A percentile compares a stretch with the other conserved stretches of the same genome.
Evolutionary conservation across 2,113 vertebrate genomes (phyloP).

Genomic region (Poeciliopsis prolifica): DNA sequence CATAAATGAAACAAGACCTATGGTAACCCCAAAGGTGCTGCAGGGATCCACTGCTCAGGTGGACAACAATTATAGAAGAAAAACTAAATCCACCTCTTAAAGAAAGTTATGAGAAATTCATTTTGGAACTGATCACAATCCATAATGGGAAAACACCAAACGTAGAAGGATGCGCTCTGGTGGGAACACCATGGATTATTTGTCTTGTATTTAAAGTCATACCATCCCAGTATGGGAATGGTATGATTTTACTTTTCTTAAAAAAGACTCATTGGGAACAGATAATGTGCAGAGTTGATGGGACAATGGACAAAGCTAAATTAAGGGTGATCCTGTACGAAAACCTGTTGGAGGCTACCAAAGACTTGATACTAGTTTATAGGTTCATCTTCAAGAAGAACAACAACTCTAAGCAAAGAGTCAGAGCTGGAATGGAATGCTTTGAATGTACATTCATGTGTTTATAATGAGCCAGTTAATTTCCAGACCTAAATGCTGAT

Average conservation of each 20-base stretch:
- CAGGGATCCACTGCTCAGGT: not conserved
- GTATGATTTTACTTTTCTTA: not conserved
- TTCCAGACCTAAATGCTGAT: too few species aligned
- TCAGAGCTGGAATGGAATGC: too few species aligned
- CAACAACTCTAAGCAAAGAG: too few species aligned
- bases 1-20: not conserved
- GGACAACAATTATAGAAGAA: too few species aligned
- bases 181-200: not conserved
- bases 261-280: not conserved
- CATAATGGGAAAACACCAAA: not conserved
- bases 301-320: not conserved
- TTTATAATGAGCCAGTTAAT: too few species aligned
- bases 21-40: not conserved
- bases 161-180: not conserved
- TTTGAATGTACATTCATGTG: too few species aligned
- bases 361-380: too few species aligned
- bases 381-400: too few species aligned
- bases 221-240: not conserved
- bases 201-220: not conserved
- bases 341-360: too few species aligned
- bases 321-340: too few species aligned
- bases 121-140: not conserved
- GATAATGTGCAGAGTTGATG: not conserved
- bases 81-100: not conserved
- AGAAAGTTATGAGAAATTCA: not conserved